Evolutionary conservation across 2,113 vertebrate species (phyloP), one percentile per base, ranked within the genome.

Genomic region (Parotia lawesii): DNA sequence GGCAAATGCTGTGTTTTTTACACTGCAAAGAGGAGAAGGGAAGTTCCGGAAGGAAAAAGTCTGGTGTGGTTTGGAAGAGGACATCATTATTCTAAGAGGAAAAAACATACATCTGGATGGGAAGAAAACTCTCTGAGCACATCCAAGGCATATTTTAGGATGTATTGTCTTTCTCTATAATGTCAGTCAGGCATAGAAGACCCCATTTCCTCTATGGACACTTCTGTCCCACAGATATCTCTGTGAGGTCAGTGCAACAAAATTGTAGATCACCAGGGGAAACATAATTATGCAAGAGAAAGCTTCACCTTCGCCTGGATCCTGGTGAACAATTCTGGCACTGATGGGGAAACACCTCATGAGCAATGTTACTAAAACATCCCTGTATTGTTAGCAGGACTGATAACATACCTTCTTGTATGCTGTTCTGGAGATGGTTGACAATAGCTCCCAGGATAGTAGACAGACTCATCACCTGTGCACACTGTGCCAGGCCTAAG

Each of bases 391-490:
- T 7, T 29, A 44, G 60, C 54, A 85, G 48, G 12, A 50, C 14
- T 7, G 37, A 48, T 35, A 33, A 89, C 98, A 10, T 98, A 99
- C 99, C 99, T 97, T 99, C 99, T 95, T 99, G 99, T 86, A 99
- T 98, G 98, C 98, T 99, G 96, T 98, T 99, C 95, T 99, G 99
- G 40, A 99, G 98, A 75, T 99, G 99, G 97, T 99, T 99, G 96
- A 99, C 98, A 79, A 99, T 99, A 47, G 99, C 99, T 5, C 99
- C 98, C 23, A 99, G 97, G 96, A 99, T 99, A 50, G 99, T 99
- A 7, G 99, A 99, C 54, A 99, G 98, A 75, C 98, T 99, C 99
- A 99, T 99, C 95, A 99, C 98, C 78, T 99, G 99, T 31, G 99
- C 98, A 47, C 99, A 99, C 97, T 99, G 99, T 71, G 99, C 99